These are phyloP conservation scores for Pristionchus maxplancki DNA, from an alignment of 2,888 invertebrate genomes.

Conservation along the genomic window DNA sequence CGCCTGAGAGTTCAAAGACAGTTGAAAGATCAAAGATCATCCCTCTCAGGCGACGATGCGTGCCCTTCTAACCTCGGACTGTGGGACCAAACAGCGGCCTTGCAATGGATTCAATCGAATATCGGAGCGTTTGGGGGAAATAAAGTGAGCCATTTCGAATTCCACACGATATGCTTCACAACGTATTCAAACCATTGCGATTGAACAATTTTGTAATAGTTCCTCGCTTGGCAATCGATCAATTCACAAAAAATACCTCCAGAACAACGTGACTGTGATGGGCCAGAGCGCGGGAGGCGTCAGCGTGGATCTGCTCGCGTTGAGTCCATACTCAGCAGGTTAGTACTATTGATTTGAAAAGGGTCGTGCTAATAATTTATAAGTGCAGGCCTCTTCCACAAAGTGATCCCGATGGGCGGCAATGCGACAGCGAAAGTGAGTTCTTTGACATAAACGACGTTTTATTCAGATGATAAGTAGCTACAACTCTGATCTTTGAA, in stretches of 20 bases:
- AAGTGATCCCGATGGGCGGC: constrained; percentile 66
- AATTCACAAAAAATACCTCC: neutral
- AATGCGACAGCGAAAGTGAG: constrained; percentile 55
- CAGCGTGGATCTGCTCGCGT: constrained; percentile 60
- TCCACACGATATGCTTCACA: no score
- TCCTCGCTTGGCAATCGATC: neutral
- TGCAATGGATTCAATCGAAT: constrained; percentile 57
- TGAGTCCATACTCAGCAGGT: constrained; percentile 64
- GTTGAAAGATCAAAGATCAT: neutral
- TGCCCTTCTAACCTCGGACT: constrained; percentile 63
- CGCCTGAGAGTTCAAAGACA: neutral
- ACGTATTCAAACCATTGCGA: no score
- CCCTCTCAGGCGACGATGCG: constrained; percentile 50
- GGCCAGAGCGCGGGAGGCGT: constrained; percentile 65
- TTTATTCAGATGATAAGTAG: no score
- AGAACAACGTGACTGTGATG: constrained; percentile 62
- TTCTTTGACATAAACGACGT: no score
- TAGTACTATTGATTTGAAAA: neutral
- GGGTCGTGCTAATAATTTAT: neutral
- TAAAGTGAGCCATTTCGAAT: neutral
- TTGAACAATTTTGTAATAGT: neutral
- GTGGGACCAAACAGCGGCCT: constrained; percentile 63
- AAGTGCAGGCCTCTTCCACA: constrained; percentile 62
- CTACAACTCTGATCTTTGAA: neutral
- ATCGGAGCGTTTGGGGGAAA: constrained; percentile 25